phyloP scores from a whole-genome alignment of 2,113 vertebrate species.

The Charina bottae region DNA sequence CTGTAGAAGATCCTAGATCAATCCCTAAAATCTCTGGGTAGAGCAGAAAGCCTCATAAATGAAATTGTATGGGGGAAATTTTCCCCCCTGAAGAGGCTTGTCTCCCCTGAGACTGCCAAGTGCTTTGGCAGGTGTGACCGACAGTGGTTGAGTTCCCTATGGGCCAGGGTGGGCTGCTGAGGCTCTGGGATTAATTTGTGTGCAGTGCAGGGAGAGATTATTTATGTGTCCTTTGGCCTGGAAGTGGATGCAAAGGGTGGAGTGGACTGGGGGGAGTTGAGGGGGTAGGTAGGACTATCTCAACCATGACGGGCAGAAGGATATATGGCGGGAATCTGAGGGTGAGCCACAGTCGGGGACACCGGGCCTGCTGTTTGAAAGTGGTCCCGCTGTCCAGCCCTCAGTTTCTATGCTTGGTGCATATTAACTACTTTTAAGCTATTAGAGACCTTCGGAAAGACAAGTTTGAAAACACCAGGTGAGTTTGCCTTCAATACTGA shows the following conservation, averaged over 20 bases:
- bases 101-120: background rate
- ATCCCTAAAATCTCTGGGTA: background rate
- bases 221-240: background rate
- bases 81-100: background rate
- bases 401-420: background rate
- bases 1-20: background rate
- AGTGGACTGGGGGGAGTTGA: background rate
- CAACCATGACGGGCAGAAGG: background rate
- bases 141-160: background rate
- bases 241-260: background rate
- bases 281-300: background rate
- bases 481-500: too few species aligned
- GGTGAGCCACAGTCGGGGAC: background rate
- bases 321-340: background rate
- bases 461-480: too few species aligned
- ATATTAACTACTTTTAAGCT: too few species aligned
- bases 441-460: too few species aligned
- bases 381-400: background rate
- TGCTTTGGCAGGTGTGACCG: background rate
- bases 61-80: too few species aligned
- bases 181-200: background rate
- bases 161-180: background rate
- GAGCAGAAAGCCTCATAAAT: background rate
- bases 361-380: background rate
- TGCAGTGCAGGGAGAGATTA: background rate